A percentile compares a stretch with the other conserved stretches of the same genome.
Evolutionary conservation across 2,113 vertebrate species (phyloP).

Genomic region (Proterorhinus semilunaris): DNA sequence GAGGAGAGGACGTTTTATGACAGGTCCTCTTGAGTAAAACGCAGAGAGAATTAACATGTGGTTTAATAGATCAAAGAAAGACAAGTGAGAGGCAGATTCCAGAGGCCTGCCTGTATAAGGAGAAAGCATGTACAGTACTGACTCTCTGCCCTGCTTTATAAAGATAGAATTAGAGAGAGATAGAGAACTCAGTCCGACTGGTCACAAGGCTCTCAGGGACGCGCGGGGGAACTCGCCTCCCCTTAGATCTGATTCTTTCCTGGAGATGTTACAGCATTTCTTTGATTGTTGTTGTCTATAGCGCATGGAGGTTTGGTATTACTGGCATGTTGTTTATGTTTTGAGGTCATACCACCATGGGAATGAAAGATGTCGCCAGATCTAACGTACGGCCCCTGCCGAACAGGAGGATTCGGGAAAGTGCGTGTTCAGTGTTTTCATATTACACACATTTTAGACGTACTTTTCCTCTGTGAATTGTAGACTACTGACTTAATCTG

Average conservation of each 20-base stretch:
- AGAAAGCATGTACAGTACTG: conserved; percentile 52
- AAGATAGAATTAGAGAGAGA: conserved; percentile 11
- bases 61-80: conserved; percentile 51
- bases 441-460: too few species aligned
- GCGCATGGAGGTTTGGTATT: too few species aligned
- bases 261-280: too few species aligned
- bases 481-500: too few species aligned
- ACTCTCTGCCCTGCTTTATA: conserved; percentile 21
- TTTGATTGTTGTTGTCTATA: too few species aligned
- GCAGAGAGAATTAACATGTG: conserved; percentile 3
- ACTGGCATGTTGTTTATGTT: too few species aligned
- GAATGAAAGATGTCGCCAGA: too few species aligned
- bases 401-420: too few species aligned
- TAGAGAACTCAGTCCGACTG: conserved; percentile 22
- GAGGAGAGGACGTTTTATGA: not conserved
- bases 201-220: conserved; percentile 10
- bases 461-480: too few species aligned
- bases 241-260: not conserved
- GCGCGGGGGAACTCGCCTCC: conserved; percentile 7
- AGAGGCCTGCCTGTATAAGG: conserved; percentile 71
- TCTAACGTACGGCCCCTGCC: too few species aligned
- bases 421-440: too few species aligned
- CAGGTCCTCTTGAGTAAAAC: conserved; percentile 7
- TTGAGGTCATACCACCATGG: too few species aligned
- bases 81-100: conserved; percentile 52